Evolutionary conservation across 2,888 invertebrate species (phyloP).

Genomic region (Diadegma fenestrale): DNA sequence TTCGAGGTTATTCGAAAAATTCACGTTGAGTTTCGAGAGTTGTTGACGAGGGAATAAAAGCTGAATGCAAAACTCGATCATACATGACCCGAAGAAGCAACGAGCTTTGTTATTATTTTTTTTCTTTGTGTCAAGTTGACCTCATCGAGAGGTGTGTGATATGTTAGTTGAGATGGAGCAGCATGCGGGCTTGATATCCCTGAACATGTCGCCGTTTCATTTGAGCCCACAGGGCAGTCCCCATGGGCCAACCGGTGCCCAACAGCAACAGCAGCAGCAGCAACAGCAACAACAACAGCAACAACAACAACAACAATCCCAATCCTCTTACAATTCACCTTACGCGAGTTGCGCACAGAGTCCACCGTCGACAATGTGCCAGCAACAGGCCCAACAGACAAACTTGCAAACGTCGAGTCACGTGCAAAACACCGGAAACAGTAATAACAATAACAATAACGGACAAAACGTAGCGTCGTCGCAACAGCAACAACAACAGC

Average conservation of each 20-base stretch:
- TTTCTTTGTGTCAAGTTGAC: slow-evolving; percentile 20
- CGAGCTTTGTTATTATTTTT: not conserved
- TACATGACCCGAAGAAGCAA: slow-evolving; percentile 68
- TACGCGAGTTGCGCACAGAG: slow-evolving; percentile 86
- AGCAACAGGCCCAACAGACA: slow-evolving; percentile 76
- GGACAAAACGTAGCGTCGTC: slow-evolving; percentile 67
- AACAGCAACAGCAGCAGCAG: slow-evolving; percentile 83
- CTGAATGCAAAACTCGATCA: slow-evolving; percentile 3
- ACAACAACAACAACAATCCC: slow-evolving; percentile 79
- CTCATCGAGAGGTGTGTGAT: slow-evolving; percentile 82
- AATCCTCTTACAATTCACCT: slow-evolving; percentile 85
- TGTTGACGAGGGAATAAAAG: not conserved
- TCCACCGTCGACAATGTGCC: slow-evolving; percentile 81
- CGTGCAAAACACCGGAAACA: slow-evolving; percentile 72
- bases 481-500: slow-evolving; percentile 85
- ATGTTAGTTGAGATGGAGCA: slow-evolving; percentile 96
- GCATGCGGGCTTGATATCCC: slow-evolving; percentile 93
- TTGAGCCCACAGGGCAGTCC: slow-evolving; percentile 91
- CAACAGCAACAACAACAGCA: slow-evolving; percentile 78
- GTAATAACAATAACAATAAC: slow-evolving; percentile 78
- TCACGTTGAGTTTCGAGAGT: no score
- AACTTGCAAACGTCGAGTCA: slow-evolving; percentile 65
- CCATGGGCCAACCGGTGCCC: slow-evolving; percentile 84
- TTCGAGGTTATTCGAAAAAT: no score
- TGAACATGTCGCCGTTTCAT: slow-evolving; percentile 95